phyloP scores from a whole-genome alignment of 2,113 vertebrate species.

The Platycercus adscitus region DNA sequence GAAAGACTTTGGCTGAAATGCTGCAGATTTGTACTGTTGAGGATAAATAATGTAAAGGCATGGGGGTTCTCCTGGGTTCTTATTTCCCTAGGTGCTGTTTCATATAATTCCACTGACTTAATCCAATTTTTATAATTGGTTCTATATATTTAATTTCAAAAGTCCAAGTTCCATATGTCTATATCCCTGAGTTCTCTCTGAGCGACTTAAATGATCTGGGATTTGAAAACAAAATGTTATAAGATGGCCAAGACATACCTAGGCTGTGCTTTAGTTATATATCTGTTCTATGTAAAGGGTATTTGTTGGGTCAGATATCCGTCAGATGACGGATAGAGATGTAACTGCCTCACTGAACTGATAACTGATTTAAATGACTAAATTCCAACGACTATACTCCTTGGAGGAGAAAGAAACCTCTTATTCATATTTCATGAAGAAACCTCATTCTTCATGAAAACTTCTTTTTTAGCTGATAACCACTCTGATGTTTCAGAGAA shows the following conservation, averaged over 20 bases:
- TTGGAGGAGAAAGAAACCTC: not conserved
- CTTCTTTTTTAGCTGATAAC: not conserved
- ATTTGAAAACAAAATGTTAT: not conserved
- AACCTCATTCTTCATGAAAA: not conserved
- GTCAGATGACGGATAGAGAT: not conserved
- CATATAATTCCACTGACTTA: not conserved
- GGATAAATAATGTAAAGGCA: conserved; percentile 35
- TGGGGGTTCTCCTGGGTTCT: not conserved
- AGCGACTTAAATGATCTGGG: not conserved
- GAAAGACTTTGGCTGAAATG: not conserved
- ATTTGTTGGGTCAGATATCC: not conserved
- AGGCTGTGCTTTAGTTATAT: not conserved
- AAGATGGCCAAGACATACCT: not conserved
- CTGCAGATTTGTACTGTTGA: not conserved
- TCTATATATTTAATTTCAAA: conserved; percentile 14
- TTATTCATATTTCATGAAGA: not conserved
- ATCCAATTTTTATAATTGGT: not conserved
- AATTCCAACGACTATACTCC: not conserved
- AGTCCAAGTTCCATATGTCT: not conserved
- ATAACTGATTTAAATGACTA: not conserved
- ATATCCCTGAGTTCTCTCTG: not conserved
- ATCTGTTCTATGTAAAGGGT: not conserved
- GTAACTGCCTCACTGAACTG: not conserved
- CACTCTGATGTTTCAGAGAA: not conserved
- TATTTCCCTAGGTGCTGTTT: conserved; percentile 6